These are phyloP conservation scores for Caretta caretta DNA, from an alignment of 2,113 vertebrate species.

Conservation along the genomic window DNA sequence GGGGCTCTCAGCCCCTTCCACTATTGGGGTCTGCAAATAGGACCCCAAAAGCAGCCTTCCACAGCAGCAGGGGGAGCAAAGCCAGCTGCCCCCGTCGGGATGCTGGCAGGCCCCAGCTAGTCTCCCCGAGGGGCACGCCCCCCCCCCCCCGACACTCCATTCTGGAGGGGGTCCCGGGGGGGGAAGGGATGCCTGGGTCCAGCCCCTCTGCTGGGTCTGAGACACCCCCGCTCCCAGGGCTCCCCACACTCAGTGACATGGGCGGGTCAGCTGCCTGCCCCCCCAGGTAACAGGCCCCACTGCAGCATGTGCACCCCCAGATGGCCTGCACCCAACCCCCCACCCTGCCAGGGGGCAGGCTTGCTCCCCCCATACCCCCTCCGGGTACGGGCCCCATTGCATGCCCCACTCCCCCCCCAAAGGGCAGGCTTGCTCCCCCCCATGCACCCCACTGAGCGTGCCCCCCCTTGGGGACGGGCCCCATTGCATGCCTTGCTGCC, in stretches of 20 bases:
- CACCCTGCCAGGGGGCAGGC: background rate
- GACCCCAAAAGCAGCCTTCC: background rate
- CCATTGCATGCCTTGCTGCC: slow-evolving; percentile 1
- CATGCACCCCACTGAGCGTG: background rate
- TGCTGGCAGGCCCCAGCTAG: background rate
- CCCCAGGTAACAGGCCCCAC: background rate
- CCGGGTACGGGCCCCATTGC: background rate
- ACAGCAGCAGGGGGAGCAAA: background rate
- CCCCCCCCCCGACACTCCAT: background rate
- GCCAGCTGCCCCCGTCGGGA: background rate
- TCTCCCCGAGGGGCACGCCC: slow-evolving; percentile 4
- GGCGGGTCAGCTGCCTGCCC: background rate
- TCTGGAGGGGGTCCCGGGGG: background rate
- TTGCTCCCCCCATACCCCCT: background rate
- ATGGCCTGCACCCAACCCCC: slow-evolving; percentile 20
- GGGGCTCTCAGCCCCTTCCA: background rate
- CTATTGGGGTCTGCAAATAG: background rate
- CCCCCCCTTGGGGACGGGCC: background rate
- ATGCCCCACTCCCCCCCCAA: slow-evolving; percentile 32
- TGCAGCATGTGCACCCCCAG: background rate
- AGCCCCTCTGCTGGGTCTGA: background rate
- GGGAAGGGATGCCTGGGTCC: background rate
- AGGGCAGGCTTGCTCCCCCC: background rate
- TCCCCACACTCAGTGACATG: background rate
- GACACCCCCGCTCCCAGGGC: background rate